A percentile compares a stretch with the other conserved stretches of the same genome.
phyloP scores from a whole-genome alignment of 2,113 vertebrate genomes.

The Taxidea taxus region DNA sequence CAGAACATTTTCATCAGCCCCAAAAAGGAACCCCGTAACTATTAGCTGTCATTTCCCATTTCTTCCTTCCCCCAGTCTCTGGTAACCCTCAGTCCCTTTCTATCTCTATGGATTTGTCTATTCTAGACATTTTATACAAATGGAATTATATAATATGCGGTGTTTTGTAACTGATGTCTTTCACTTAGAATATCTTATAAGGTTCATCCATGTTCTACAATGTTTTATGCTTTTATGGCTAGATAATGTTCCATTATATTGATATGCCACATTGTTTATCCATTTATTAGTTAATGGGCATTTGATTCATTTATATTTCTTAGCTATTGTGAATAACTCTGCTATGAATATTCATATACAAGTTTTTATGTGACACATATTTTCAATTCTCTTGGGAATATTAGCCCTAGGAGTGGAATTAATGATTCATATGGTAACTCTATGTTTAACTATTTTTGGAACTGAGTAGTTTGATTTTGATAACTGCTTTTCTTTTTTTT shows the following conservation, averaged over 20 bases:
- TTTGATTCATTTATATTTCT: background rate
- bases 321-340: background rate
- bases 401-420: background rate
- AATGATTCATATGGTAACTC: background rate
- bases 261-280: background rate
- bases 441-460: background rate
- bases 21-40: background rate
- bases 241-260: background rate
- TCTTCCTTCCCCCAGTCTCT: background rate
- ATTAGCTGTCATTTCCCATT: background rate
- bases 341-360: background rate
- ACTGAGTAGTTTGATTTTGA: background rate
- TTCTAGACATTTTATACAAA: background rate
- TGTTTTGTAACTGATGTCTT: background rate
- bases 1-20: background rate
- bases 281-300: background rate
- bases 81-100: background rate
- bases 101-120: background rate
- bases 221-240: background rate
- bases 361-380: background rate
- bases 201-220: background rate
- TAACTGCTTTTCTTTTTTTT: background rate
- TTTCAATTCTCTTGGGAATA: background rate
- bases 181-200: background rate
- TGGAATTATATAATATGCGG: background rate